Evolutionary conservation across 2,113 vertebrate species (phyloP).

Genomic region (Percopsis transmontana): DNA sequence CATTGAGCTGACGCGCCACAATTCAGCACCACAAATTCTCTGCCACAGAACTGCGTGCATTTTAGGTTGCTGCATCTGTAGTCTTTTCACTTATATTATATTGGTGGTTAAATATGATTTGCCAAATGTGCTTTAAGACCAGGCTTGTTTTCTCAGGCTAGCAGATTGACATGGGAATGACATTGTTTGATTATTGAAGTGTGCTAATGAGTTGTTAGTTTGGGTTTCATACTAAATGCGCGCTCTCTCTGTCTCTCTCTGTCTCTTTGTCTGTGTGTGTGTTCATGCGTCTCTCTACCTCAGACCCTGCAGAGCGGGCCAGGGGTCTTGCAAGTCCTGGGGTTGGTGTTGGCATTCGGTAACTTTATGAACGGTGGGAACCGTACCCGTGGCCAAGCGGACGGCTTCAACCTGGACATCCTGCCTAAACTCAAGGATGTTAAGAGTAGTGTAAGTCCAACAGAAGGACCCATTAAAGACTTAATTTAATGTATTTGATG

Average conservation of each 20-base stretch:
- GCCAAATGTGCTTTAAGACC: too few species aligned
- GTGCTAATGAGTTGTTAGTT: too few species aligned
- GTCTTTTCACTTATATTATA: too few species aligned
- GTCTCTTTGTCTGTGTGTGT: constrained; percentile 29
- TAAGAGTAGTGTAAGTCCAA: constrained; percentile 94
- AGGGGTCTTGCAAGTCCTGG: constrained; percentile 86
- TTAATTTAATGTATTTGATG: not conserved
- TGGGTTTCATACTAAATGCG: too few species aligned
- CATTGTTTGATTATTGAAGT: too few species aligned
- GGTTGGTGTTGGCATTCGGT: constrained; percentile 94
- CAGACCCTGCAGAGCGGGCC: constrained; percentile 84
- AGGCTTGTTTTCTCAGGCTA: too few species aligned
- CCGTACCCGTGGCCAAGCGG: constrained; percentile 92
- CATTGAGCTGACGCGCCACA: too few species aligned
- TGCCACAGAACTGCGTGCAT: too few species aligned
- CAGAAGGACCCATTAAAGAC: not conserved
- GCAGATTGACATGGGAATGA: too few species aligned
- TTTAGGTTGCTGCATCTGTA: too few species aligned
- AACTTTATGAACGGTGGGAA: constrained; percentile 99
- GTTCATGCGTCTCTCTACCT: constrained; percentile 18
- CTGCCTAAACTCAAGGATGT: constrained; percentile 98
- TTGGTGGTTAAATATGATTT: too few species aligned
- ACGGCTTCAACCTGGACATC: constrained; percentile 94
- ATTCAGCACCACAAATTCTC: too few species aligned
- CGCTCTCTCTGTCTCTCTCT: not conserved